These are phyloP conservation scores for Nemotelus nigrinus DNA, from an alignment of 2,888 invertebrate species.

Conservation along the genomic window DNA sequence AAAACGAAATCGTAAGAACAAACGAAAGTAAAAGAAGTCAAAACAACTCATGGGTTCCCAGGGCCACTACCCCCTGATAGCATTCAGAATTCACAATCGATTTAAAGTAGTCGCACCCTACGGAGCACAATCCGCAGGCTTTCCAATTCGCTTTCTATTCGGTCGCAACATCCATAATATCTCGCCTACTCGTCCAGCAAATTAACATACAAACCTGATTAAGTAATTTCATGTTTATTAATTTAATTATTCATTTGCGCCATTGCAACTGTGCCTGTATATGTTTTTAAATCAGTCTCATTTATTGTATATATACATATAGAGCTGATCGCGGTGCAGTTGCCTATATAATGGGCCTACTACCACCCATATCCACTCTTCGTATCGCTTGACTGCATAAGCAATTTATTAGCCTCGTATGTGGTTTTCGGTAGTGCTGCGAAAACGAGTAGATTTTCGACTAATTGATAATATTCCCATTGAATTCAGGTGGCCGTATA, in stretches of 20 bases:
- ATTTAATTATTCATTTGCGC: conserved; percentile 41
- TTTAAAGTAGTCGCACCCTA: neutral
- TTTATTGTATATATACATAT: neutral
- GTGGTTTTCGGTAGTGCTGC: conserved; percentile 17
- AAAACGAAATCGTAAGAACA: too few relatives aligned
- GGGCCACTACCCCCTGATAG: too few relatives aligned
- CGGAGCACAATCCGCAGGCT: neutral
- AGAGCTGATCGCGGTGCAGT: neutral
- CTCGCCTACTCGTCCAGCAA: conserved; percentile 4
- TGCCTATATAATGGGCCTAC: neutral
- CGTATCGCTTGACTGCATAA: neutral
- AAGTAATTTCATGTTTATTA: conserved; percentile 46
- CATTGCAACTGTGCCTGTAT: conserved; percentile 31
- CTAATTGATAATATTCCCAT: conserved; percentile 45
- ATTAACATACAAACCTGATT: conserved; percentile 45
- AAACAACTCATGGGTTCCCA: too few relatives aligned
- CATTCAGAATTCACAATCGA: too few relatives aligned
- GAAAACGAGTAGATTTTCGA: conserved; percentile 30
- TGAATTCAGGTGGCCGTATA: conserved; percentile 28
- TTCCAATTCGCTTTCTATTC: neutral
- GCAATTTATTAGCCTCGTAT: conserved; percentile 32
- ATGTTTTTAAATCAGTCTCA: neutral
- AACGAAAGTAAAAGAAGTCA: too few relatives aligned
- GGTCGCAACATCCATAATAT: neutral
- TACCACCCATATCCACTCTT: neutral